Percentiles rank a stretch among this genome's conserved stretches.
These are phyloP conservation scores for Sitobion miscanthi DNA, from an alignment of 1,140 invertebrate species.

Conservation along the genomic window DNA sequence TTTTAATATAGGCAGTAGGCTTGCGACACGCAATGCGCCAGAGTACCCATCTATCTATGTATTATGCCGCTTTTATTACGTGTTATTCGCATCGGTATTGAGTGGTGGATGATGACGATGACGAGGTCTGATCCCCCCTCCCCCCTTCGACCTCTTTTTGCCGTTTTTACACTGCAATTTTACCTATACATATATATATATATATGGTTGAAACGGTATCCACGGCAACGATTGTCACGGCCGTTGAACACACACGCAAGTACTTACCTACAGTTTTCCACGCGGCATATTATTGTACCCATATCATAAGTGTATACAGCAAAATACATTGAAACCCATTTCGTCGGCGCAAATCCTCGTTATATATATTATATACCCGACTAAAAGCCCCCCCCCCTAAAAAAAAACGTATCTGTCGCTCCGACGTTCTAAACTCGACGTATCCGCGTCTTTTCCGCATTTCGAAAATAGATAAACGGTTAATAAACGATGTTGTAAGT, in stretches of 20 bases:
- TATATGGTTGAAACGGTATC: not conserved
- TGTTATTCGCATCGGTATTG: not conserved
- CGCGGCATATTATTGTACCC: not conserved
- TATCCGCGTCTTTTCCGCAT: not conserved
- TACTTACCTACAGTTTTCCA: not conserved
- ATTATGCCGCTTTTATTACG: not conserved
- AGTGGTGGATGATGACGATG: not conserved
- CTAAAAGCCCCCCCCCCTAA: not conserved
- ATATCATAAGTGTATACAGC: not conserved
- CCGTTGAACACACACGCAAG: not conserved
- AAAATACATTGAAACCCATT: not conserved
- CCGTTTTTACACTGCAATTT: not conserved
- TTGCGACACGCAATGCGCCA: no score
- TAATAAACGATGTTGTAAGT: no score
- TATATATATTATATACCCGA: no score
- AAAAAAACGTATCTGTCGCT: not conserved
- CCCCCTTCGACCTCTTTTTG: not conserved
- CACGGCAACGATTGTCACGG: not conserved
- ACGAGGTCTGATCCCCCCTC: not conserved
- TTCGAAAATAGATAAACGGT: not conserved
- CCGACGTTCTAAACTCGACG: not conserved
- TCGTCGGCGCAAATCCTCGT: not conserved
- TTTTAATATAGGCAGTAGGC: no score
- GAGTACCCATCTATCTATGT: no score
- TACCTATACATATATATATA: not conserved